Evolutionary conservation across 2,113 vertebrate species (phyloP).

Genomic region (Nestor notabilis): DNA sequence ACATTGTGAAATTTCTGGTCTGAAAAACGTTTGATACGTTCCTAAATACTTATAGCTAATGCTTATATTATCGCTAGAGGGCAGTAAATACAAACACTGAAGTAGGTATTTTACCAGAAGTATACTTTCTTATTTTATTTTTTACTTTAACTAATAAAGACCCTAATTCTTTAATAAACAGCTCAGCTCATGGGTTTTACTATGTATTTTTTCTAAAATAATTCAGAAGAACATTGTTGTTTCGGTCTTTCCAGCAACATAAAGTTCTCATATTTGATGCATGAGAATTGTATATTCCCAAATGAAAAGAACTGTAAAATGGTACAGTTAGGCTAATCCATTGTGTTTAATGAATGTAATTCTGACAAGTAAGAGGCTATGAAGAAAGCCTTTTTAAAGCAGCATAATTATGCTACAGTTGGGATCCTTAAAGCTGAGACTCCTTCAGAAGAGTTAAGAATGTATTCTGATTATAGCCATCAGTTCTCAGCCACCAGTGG

Average conservation of each 20-base stretch:
- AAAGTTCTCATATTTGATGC: neutral
- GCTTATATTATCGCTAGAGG: conserved; percentile 69
- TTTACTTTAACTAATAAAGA: neutral
- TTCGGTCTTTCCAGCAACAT: neutral
- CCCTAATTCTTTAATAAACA: neutral
- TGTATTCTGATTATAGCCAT: neutral
- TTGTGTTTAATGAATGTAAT: neutral
- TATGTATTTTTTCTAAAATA: neutral
- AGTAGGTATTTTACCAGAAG: accelerated
- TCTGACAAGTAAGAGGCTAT: neutral
- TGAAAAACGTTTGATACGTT: neutral
- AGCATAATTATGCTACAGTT: neutral
- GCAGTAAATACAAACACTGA: conserved; percentile 68
- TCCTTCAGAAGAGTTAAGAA: neutral
- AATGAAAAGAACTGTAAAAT: neutral
- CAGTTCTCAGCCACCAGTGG: neutral
- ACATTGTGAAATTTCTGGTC: neutral
- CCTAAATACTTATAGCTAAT: neutral
- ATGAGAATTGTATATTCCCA: neutral
- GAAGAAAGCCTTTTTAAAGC: neutral
- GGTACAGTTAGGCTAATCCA: neutral
- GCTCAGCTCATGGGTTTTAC: neutral
- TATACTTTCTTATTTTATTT: neutral
- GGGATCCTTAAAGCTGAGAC: neutral
- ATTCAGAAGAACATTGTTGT: neutral